A percentile compares a stretch with the other conserved stretches of the same genome.
These are phyloP conservation scores for Vireo altiloquus DNA, from an alignment of 2,113 vertebrate genomes.

Conservation along the genomic window DNA sequence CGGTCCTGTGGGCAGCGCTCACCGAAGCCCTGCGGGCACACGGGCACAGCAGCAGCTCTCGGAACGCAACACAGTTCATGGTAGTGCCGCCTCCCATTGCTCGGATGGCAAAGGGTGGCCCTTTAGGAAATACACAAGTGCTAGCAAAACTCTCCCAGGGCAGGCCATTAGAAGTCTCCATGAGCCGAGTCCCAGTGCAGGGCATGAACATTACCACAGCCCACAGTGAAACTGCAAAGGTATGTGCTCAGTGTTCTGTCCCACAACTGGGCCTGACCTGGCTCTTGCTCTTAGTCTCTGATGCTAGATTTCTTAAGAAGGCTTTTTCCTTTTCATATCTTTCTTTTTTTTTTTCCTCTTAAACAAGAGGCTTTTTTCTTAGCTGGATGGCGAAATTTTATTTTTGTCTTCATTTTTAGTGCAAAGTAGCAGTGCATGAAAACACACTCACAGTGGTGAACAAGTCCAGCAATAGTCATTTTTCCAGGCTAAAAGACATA, in stretches of 20 bases:
- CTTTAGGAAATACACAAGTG: no score
- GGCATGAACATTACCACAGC: no score
- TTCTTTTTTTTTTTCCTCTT: not conserved
- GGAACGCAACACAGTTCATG: rapidly evolving
- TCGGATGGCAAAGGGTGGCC: not conserved
- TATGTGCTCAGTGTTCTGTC: not conserved
- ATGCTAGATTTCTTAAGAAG: not conserved
- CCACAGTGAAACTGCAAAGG: not conserved
- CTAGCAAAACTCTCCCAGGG: not conserved
- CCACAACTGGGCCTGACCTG: no score
- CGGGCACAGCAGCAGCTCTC: not conserved
- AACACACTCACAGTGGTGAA: no score
- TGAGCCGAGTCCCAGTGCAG: not conserved
- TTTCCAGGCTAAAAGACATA: not conserved
- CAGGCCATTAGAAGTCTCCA: not conserved
- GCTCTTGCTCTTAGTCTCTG: not conserved
- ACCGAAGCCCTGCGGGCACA: not conserved
- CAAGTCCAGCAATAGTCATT: not conserved
- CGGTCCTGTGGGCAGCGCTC: not conserved
- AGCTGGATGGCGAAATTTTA: not conserved
- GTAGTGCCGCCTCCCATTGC: not conserved
- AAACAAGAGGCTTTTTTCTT: not conserved
- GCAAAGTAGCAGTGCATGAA: rapidly evolving
- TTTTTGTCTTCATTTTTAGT: not conserved
- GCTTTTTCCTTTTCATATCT: rapidly evolving